Evolutionary conservation across 2,113 vertebrate species (phyloP).

Genomic region (Pseudonaja textilis): DNA sequence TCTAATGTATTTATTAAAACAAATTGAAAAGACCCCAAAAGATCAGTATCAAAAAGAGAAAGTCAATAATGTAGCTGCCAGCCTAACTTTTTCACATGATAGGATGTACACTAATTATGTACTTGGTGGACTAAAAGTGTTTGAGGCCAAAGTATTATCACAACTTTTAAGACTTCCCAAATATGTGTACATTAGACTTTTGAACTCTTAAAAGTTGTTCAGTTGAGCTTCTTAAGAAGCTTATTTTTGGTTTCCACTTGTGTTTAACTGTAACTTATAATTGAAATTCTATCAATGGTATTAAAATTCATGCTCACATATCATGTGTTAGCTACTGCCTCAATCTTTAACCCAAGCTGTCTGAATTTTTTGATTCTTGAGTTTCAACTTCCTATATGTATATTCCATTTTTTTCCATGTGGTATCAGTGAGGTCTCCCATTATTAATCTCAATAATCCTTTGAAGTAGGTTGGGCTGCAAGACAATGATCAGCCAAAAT

Average conservation of each 20-base stretch:
- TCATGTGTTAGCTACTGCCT: not conserved
- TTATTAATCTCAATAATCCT: not conserved
- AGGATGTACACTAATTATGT: not conserved
- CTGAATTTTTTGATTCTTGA: not conserved
- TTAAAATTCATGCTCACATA: not conserved
- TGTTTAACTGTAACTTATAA: not conserved
- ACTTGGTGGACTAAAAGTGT: not conserved
- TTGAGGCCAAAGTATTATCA: not conserved
- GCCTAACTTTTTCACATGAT: not conserved
- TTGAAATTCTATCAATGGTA: not conserved
- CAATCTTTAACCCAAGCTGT: not conserved
- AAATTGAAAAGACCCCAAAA: not conserved
- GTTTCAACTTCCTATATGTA: not conserved
- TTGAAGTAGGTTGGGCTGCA: not conserved
- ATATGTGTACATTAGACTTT: not conserved
- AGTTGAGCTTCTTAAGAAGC: not conserved
- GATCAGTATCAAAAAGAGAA: not conserved
- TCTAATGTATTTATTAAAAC: not conserved
- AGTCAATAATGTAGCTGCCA: not conserved
- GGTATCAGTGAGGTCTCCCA: not conserved
- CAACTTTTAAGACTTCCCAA: not conserved
- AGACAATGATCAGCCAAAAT: not conserved
- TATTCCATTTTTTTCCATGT: not conserved
- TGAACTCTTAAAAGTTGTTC: not conserved
- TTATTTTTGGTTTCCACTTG: not conserved